phyloP scores from a whole-genome alignment of 2,888 invertebrate genomes.

The Dermolepida albohirtum region DNA sequence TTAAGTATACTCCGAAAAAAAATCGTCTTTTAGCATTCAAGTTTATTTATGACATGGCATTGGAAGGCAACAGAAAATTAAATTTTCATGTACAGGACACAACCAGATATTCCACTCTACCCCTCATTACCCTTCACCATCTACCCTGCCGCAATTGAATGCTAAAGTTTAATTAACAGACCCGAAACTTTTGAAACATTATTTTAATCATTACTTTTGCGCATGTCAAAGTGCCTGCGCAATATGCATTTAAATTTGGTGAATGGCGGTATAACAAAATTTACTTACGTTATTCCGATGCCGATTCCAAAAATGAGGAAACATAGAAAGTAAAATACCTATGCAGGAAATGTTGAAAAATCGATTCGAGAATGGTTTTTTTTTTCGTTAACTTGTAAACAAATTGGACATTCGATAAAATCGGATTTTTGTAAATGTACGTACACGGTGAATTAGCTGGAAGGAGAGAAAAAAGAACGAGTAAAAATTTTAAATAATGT shows the following conservation, averaged over 20 bases:
- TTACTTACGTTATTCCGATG: background rate
- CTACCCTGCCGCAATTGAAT: constrained; percentile 39
- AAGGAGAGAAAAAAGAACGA: constrained; percentile 18
- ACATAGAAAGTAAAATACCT: too few relatives aligned
- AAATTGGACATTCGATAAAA: constrained; percentile 15
- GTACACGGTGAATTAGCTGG: background rate
- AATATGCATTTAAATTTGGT: constrained; percentile 41
- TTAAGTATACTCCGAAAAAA: too few relatives aligned
- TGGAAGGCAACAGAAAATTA: constrained; percentile 32
- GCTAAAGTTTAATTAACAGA: constrained; percentile 46
- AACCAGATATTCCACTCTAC: constrained; percentile 3
- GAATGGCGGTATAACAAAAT: constrained; percentile 17
- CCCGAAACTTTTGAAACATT: constrained; percentile 41
- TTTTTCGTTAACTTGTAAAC: background rate
- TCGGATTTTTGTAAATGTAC: constrained; percentile 1
- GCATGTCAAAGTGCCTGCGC: constrained; percentile 54
- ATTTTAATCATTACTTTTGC: constrained; percentile 61
- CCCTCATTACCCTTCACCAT: constrained; percentile 18
- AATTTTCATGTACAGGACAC: constrained; percentile 40
- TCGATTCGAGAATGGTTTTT: too few relatives aligned
- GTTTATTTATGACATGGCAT: constrained; percentile 6
- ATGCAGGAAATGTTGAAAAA: too few relatives aligned
- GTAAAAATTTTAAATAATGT: constrained; percentile 29
- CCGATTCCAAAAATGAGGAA: background rate
- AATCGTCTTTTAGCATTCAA: constrained; percentile 3